Conservation (phyloP, 2,113 vertebrate genomes). For the Equus przewalskii region DNA sequence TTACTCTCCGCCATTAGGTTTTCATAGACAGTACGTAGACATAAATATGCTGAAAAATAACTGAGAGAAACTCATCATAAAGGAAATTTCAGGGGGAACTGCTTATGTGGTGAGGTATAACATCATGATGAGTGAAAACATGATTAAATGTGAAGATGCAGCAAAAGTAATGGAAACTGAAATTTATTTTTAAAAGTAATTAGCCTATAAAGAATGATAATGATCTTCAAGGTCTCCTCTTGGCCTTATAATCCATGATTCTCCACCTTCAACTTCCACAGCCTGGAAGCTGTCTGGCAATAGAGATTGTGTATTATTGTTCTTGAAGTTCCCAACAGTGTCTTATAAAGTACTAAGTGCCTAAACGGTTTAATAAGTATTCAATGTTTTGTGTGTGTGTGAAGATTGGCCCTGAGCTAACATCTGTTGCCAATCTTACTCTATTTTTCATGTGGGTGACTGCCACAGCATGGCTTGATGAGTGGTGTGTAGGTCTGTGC, state of each 20-base stretch:
- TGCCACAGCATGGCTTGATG: too few relatives aligned
- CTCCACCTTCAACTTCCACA: not conserved
- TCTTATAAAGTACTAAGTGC: not conserved
- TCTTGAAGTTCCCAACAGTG: not conserved
- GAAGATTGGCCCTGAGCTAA: too few relatives aligned
- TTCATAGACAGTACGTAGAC: not conserved
- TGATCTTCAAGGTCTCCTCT: not conserved
- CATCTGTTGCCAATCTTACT: too few relatives aligned
- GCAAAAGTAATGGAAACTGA: not conserved
- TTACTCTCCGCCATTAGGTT: not conserved
- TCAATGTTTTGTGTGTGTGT: too few relatives aligned
- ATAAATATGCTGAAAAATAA: not conserved
- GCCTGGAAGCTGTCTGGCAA: not conserved
- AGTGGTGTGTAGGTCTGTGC: too few relatives aligned
- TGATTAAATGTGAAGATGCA: not conserved
- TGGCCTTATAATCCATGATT: not conserved
- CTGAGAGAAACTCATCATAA: not conserved
- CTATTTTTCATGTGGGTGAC: too few relatives aligned
- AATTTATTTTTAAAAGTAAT: not conserved
- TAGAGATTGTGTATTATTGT: not conserved
- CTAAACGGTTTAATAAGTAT: not conserved
- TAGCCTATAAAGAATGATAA: not conserved
- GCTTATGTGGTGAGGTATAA: not conserved
- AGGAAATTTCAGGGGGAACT: not conserved
- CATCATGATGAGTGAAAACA: not conserved